Evolutionary conservation across 1,140 invertebrate genomes (phyloP).

Genomic region (Armadillidium nasatum): DNA sequence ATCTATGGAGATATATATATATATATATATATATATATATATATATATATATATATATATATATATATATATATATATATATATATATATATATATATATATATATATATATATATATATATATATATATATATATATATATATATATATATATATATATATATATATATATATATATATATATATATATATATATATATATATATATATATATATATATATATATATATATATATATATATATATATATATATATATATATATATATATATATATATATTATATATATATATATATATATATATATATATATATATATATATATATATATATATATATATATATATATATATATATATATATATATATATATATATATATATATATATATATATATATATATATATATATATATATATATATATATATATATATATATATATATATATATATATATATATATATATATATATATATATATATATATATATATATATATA

Average conservation of each 20-base stretch:
- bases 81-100: conserved; percentile 5
- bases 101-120: conserved; percentile 8
- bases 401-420: conserved; percentile 3
- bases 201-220: background rate
- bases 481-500: no score
- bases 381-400: conserved; percentile 11
- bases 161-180: conserved; percentile 6
- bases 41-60: conserved; percentile 21
- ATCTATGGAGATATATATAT: background rate
- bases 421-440: background rate
- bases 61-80: conserved; percentile 19
- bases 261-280: background rate
- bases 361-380: conserved; percentile 8
- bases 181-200: conserved; percentile 9
- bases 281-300: background rate
- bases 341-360: conserved; percentile 15
- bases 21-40: conserved; percentile 3
- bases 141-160: conserved; percentile 12
- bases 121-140: conserved; percentile 4
- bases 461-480: background rate
- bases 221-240: background rate
- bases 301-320: conserved; percentile 1
- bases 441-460: background rate
- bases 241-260: conserved; percentile 4
- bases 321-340: background rate